Evolutionary conservation across 2,888 invertebrate genomes (phyloP).

Genomic region (Bruchidius siliquastri): DNA sequence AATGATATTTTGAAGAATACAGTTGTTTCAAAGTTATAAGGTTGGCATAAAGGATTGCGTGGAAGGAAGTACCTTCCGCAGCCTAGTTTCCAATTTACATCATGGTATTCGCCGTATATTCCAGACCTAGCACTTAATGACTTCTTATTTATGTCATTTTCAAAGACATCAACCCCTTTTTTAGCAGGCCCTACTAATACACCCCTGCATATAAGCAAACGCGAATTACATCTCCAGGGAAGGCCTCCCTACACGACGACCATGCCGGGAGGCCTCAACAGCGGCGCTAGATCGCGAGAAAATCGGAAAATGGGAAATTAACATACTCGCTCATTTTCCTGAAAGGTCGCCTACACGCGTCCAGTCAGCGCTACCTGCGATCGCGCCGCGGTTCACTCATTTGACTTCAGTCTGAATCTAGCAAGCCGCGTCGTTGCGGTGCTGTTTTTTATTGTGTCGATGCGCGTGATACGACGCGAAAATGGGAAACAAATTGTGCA

Average conservation of each 20-base stretch:
- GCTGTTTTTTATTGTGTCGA: slow-evolving; percentile 10
- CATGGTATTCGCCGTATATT: too few species aligned
- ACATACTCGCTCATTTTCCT: background rate
- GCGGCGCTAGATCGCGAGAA: background rate
- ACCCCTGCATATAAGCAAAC: too few species aligned
- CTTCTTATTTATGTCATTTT: too few species aligned
- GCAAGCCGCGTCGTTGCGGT: slow-evolving; percentile 9
- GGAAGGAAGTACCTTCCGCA: too few species aligned
- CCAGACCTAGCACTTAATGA: too few species aligned
- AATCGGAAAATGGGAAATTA: background rate
- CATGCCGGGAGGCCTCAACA: background rate
- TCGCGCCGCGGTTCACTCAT: background rate
- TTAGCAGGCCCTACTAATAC: too few species aligned
- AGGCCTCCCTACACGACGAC: background rate
- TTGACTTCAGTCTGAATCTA: background rate
- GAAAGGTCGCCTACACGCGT: background rate
- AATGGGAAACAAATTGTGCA: slow-evolving; percentile 45
- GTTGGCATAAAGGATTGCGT: too few species aligned
- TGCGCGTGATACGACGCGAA: slow-evolving; percentile 3
- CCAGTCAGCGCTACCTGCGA: background rate
- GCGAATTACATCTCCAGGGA: too few species aligned
- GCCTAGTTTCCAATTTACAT: too few species aligned
- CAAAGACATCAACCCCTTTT: too few species aligned
- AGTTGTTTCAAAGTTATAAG: too few species aligned
- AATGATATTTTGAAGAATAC: too few species aligned